phyloP scores from a whole-genome alignment of 1,140 invertebrate species.

The Drosophila parvula region DNA sequence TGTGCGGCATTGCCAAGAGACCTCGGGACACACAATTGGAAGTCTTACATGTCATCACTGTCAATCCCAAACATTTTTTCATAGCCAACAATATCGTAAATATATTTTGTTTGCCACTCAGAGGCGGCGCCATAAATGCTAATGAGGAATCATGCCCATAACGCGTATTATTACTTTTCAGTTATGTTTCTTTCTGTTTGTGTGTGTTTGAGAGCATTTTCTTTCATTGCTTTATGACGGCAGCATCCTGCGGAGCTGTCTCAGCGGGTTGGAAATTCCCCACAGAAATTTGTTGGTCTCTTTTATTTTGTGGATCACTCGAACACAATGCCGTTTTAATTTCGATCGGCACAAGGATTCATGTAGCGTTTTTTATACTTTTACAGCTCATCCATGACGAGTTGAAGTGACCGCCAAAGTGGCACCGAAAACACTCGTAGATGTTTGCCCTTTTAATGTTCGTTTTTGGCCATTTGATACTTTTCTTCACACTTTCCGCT shows the following conservation, averaged over 20 bases:
- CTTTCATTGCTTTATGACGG: slow-evolving; percentile 24
- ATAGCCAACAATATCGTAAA: slow-evolving; percentile 54
- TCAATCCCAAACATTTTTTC: slow-evolving; percentile 21
- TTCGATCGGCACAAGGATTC: slow-evolving; percentile 56
- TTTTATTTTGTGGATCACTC: slow-evolving; percentile 18
- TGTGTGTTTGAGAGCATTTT: slow-evolving; percentile 8
- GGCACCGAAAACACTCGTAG: slow-evolving; percentile 34
- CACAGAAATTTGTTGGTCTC: slow-evolving; percentile 5
- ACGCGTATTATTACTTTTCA: slow-evolving; percentile 49
- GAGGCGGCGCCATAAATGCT: slow-evolving; percentile 62
- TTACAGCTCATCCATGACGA: slow-evolving; percentile 70
- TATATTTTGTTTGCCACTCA: slow-evolving; percentile 28
- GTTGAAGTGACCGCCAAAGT: slow-evolving; percentile 43
- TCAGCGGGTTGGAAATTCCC: slow-evolving; percentile 43
- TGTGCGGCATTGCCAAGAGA: too few relatives aligned
- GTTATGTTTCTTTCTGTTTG: slow-evolving; percentile 14
- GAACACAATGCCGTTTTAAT: slow-evolving; percentile 66
- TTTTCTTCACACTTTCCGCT: slow-evolving; percentile 71
- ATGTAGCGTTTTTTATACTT: slow-evolving; percentile 77
- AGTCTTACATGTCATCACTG: too few relatives aligned
- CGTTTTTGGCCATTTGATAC: slow-evolving; percentile 70
- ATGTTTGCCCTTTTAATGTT: slow-evolving; percentile 22
- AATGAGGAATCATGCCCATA: slow-evolving; percentile 43
- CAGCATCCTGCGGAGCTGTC: slow-evolving; percentile 31
- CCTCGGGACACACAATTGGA: too few relatives aligned